Evolutionary conservation across 2,797 vertebrate species (phyloP).

Genomic region (Enteromius treurensis): DNA sequence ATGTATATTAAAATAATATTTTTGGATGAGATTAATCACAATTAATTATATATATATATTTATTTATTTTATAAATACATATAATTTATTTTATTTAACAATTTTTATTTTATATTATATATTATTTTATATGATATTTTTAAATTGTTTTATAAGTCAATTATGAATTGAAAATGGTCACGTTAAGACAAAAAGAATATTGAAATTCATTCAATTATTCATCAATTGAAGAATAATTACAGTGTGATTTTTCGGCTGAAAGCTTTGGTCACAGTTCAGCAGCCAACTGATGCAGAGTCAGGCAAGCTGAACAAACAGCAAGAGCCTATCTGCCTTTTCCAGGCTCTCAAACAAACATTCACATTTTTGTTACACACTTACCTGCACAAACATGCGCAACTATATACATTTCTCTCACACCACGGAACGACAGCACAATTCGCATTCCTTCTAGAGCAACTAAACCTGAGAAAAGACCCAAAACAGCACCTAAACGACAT

Average conservation of each 20-base stretch:
- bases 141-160: background rate
- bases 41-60: too few species aligned
- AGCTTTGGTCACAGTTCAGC: constrained; percentile 68
- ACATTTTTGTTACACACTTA: constrained; percentile 2
- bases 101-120: too few species aligned
- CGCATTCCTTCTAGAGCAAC: background rate
- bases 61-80: too few species aligned
- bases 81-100: too few species aligned
- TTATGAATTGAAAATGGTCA: background rate
- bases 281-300: constrained; percentile 70
- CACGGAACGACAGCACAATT: background rate
- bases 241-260: constrained; percentile 62
- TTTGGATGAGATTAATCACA: too few species aligned
- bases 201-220: background rate
- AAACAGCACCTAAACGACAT: background rate
- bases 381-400: constrained; percentile 16
- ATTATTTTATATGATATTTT: too few species aligned
- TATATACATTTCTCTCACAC: background rate
- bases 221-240: constrained; percentile 39
- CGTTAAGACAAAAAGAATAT: background rate
- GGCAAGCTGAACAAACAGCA: constrained; percentile 70
- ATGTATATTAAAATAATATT: too few species aligned
- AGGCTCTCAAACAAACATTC: constrained; percentile 52
- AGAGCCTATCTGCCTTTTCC: constrained; percentile 49
- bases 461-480: background rate